phyloP scores from a whole-genome alignment of 2,888 invertebrate species.

The Fragum whitleyi region DNA sequence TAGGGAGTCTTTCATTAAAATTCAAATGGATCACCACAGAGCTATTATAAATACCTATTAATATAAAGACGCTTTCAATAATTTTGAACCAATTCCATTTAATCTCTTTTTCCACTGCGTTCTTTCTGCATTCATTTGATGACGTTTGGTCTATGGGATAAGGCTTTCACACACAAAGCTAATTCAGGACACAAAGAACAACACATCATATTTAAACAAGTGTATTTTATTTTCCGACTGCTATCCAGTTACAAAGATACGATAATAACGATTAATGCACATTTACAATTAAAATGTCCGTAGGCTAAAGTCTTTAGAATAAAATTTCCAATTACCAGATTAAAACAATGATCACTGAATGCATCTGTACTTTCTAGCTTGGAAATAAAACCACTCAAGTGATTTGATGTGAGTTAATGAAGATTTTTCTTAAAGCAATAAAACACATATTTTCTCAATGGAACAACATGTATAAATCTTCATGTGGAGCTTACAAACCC shows the following conservation, averaged over 20 bases:
- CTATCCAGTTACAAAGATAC: conserved; percentile 62
- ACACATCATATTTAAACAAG: conserved; percentile 24
- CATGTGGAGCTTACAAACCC: no score
- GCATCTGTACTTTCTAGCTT: background rate
- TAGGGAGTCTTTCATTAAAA: no score
- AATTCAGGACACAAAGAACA: background rate
- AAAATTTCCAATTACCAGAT: background rate
- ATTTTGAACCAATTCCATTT: no score
- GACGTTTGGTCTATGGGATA: no score
- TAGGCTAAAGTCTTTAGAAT: background rate
- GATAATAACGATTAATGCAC: conserved; percentile 29
- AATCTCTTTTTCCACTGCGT: no score
- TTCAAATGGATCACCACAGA: no score
- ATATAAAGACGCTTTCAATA: conserved; percentile 55
- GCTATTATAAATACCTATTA: no score
- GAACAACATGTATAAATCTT: no score
- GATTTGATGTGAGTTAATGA: background rate
- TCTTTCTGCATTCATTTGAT: no score
- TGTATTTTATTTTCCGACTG: conserved; percentile 51
- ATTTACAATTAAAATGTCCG: background rate
- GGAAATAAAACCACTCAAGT: background rate
- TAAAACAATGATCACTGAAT: background rate
- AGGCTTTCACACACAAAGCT: no score
- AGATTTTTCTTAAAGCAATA: background rate
- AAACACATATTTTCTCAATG: background rate